These are phyloP conservation scores for Marasmarcha lunaedactyla DNA, from an alignment of 2,888 invertebrate genomes.

Conservation along the genomic window DNA sequence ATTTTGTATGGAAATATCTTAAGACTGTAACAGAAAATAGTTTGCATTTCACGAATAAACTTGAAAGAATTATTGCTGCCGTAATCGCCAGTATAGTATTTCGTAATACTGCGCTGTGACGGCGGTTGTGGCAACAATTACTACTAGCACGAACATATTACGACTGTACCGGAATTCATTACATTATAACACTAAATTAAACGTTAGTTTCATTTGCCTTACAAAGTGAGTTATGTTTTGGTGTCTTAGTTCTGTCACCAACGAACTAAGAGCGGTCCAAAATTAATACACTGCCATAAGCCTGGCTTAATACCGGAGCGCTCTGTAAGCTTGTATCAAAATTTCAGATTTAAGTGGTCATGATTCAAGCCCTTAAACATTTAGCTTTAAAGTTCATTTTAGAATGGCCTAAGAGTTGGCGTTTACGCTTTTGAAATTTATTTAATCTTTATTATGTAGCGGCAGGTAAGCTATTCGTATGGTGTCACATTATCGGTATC, in stretches of 20 bases:
- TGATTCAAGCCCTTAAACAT: constrained; percentile 20
- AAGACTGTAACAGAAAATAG: too few species aligned
- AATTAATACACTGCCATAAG: constrained; percentile 70
- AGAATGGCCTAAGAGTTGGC: constrained; percentile 8
- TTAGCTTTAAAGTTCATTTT: constrained; percentile 20
- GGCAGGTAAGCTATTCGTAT: constrained; percentile 62
- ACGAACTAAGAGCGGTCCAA: constrained; percentile 69
- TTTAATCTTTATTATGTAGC: constrained; percentile 59
- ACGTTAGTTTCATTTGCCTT: constrained; percentile 67
- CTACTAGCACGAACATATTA: constrained; percentile 23
- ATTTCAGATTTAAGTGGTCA: constrained; percentile 29
- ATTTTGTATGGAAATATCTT: too few species aligned
- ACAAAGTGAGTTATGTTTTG: constrained; percentile 66
- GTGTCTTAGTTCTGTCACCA: constrained; percentile 70
- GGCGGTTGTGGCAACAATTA: constrained; percentile 19
- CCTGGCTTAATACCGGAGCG: constrained; percentile 57
- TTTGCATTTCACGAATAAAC: constrained; percentile 1
- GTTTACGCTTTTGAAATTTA: constrained; percentile 30
- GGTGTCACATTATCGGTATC: constrained; percentile 59
- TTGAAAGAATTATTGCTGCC: not conserved
- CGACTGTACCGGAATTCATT: constrained; percentile 58
- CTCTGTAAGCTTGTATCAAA: constrained; percentile 56
- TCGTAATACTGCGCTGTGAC: not conserved
- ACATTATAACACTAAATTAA: constrained; percentile 70
- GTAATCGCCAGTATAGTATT: not conserved